phyloP scores from a whole-genome alignment of 1,140 invertebrate genomes.

The Paracyclopina nana region DNA sequence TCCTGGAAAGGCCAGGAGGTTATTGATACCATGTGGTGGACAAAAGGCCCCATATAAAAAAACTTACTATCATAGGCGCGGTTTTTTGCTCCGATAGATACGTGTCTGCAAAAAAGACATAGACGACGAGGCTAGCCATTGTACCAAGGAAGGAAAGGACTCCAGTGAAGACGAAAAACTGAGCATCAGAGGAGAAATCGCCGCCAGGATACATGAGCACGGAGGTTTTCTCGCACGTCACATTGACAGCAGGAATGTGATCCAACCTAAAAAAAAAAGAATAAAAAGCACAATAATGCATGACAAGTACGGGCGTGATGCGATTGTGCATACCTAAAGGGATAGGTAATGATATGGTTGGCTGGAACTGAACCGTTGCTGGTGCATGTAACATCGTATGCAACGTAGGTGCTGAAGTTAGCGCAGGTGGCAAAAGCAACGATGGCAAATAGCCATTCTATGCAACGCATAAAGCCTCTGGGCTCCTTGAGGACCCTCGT shows the following conservation, averaged over 20 bases:
- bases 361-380: background rate
- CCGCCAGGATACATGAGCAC: constrained; percentile 22
- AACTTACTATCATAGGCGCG: constrained; percentile 1
- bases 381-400: constrained; percentile 20
- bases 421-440: constrained; percentile 36
- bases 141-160: constrained; percentile 42
- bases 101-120: constrained; percentile 36
- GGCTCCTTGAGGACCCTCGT: constrained; percentile 35
- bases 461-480: constrained; percentile 35
- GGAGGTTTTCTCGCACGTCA: background rate
- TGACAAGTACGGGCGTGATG: background rate
- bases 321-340: background rate
- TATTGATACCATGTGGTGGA: background rate
- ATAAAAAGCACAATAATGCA: constrained; percentile 3
- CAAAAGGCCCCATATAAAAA: too few species aligned
- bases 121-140: constrained; percentile 35
- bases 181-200: constrained; percentile 36
- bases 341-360: background rate
- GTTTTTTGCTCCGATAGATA: constrained; percentile 33
- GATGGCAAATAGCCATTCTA: constrained; percentile 39
- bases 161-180: constrained; percentile 47
- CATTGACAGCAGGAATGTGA: background rate
- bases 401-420: constrained; percentile 26
- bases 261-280: constrained; percentile 1
- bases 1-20: constrained; percentile 31